Conservation (phyloP, 2,113 vertebrate species). For the Candoia aspera region DNA sequence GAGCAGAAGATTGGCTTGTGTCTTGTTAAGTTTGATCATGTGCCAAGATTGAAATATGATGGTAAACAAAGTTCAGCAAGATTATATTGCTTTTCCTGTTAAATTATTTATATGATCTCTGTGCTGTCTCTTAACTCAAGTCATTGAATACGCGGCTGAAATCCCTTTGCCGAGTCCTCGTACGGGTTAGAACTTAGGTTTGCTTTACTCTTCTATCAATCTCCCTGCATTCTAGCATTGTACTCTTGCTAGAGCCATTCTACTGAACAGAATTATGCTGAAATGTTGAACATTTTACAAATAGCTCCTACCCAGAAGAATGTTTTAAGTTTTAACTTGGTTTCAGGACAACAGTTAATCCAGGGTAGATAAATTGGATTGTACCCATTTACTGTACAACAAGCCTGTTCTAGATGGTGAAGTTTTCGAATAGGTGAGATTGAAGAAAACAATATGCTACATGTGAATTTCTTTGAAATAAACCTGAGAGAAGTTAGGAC, state of each 20-base stretch:
- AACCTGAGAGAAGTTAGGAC: neutral
- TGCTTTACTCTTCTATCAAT: neutral
- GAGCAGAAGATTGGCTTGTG: neutral
- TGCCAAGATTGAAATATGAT: rapidly evolving
- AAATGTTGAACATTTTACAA: neutral
- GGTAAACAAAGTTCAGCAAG: neutral
- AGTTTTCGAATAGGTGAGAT: neutral
- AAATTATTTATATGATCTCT: neutral
- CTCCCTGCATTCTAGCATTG: neutral
- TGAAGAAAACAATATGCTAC: neutral
- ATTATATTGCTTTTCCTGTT: rapidly evolving
- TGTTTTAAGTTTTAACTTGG: neutral
- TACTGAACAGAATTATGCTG: neutral
- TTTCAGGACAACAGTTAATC: neutral
- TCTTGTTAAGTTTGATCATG: constrained; percentile 4
- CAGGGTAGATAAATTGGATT: neutral
- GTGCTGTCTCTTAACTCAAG: neutral
- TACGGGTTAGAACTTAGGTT: too few relatives aligned
- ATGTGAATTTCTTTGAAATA: neutral
- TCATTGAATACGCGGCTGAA: neutral
- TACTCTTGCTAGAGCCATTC: neutral
- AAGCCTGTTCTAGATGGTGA: neutral
- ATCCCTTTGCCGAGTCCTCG: neutral
- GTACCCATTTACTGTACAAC: neutral
- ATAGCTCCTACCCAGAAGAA: neutral